Evolutionary conservation across 1,140 invertebrate species (phyloP).

Genomic region (Drosophila lacertosa): DNA sequence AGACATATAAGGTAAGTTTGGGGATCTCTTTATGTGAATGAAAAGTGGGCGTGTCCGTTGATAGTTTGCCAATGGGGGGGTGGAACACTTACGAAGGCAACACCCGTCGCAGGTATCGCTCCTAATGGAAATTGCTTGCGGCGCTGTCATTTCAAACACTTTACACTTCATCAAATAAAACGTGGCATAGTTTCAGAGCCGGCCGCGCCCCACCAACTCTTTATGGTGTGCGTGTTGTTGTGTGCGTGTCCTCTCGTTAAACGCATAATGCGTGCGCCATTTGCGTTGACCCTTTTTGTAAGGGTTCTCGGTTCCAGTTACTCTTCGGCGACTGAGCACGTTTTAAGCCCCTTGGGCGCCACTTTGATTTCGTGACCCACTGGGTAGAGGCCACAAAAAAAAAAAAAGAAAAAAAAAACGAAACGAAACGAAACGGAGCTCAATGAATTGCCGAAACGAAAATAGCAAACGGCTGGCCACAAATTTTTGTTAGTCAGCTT

Average conservation of each 20-base stretch:
- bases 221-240: constrained; percentile 8
- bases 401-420: constrained; percentile 8
- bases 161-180: constrained; percentile 71
- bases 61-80: constrained; percentile 19
- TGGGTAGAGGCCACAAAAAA: constrained; percentile 32
- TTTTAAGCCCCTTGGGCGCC: constrained; percentile 46
- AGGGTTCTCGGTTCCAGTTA: constrained; percentile 14
- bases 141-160: constrained; percentile 44
- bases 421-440: constrained; percentile 1
- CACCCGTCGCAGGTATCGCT: constrained; percentile 19
- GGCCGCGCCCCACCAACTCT: constrained; percentile 17
- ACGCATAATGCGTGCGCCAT: constrained; percentile 57
- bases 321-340: constrained; percentile 30
- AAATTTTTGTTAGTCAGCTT: constrained; percentile 54
- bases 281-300: constrained; percentile 61
- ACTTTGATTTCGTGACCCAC: constrained; percentile 69
- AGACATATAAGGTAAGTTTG: constrained; percentile 88
- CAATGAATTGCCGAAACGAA: constrained; percentile 63
- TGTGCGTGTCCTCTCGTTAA: constrained; percentile 57
- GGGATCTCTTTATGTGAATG: background rate
- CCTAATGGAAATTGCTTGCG: constrained; percentile 29
- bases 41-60: constrained; percentile 2
- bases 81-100: constrained; percentile 37
- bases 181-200: constrained; percentile 37
- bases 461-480: constrained; percentile 34